Conservation (phyloP, 2,797 vertebrate species). For the Myotis findleyi region DNA sequence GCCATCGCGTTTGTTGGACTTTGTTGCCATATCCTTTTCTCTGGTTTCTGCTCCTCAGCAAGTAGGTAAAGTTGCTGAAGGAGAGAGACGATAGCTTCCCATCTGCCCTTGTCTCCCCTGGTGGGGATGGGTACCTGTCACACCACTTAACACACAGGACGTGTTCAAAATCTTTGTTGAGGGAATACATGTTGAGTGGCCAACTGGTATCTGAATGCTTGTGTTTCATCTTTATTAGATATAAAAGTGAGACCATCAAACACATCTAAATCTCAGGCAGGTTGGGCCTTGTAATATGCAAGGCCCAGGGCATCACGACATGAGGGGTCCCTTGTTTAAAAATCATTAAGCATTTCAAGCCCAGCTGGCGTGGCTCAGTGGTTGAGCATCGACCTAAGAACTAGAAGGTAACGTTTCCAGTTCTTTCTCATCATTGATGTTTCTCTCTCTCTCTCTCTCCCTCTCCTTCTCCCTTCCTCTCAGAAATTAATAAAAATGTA, state of each 20-base stretch:
- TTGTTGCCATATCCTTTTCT: not conserved
- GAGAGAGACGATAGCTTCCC: not conserved
- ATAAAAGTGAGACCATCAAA: not conserved
- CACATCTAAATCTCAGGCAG: not conserved
- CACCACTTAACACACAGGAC: not conserved
- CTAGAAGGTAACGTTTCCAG: not conserved
- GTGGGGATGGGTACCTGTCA: not conserved
- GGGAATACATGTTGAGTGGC: not conserved
- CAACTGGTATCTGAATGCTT: not conserved
- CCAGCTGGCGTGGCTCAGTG: not conserved
- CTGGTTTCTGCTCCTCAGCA: not conserved
- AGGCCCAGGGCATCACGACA: not conserved
- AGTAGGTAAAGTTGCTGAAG: not conserved
- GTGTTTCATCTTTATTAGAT: not conserved
- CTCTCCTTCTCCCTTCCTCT: not conserved
- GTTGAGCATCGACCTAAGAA: not conserved
- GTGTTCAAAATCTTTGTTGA: not conserved
- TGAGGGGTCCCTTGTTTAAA: not conserved
- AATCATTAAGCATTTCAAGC: not conserved
- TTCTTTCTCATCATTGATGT: not conserved
- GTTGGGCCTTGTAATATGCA: fast-evolving
- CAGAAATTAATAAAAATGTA: not conserved
- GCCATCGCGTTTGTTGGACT: not conserved
- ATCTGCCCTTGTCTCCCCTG: not conserved
- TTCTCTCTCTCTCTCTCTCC: not conserved